These are phyloP conservation scores for Fissipunctia ypsillon DNA, from an alignment of 2,888 invertebrate species.

Conservation along the genomic window DNA sequence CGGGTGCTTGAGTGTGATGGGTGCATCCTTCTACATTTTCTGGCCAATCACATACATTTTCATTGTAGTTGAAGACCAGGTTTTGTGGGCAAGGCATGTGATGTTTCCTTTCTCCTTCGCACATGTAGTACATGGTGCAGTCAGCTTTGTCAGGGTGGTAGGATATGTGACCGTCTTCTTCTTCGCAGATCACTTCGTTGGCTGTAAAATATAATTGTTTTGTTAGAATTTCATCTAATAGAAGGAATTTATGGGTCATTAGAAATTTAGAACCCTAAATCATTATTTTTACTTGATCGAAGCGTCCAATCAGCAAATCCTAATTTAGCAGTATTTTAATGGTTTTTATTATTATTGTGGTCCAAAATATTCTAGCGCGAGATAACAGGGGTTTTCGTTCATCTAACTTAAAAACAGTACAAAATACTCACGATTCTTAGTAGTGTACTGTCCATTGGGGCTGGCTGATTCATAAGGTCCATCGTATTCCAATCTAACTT, in stretches of 20 bases:
- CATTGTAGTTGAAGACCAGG: constrained; percentile 97
- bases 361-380: not conserved
- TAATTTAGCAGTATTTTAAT: not conserved
- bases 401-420: not conserved
- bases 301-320: not conserved
- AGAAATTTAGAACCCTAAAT: not conserved
- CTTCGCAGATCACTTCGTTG: constrained; percentile 96
- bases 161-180: constrained; percentile 98
- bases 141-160: constrained; percentile 97
- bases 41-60: constrained; percentile 99
- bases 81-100: constrained; percentile 99
- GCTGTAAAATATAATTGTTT: constrained; percentile 88
- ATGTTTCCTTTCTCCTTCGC: constrained; percentile 98
- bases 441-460: constrained; percentile 94
- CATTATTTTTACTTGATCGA: not conserved
- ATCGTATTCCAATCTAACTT: constrained; percentile 95
- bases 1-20: constrained; percentile 89
- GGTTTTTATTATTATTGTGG: not conserved
- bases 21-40: constrained; percentile 97
- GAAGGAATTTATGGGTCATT: not conserved
- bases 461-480: constrained; percentile 95
- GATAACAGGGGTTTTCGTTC: not conserved
- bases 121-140: constrained; percentile 99
- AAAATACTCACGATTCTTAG: constrained; percentile 95
- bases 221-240: not conserved